Evolutionary conservation across 2,888 invertebrate genomes (phyloP).

Genomic region (Dyspetes luteomarginatus): DNA sequence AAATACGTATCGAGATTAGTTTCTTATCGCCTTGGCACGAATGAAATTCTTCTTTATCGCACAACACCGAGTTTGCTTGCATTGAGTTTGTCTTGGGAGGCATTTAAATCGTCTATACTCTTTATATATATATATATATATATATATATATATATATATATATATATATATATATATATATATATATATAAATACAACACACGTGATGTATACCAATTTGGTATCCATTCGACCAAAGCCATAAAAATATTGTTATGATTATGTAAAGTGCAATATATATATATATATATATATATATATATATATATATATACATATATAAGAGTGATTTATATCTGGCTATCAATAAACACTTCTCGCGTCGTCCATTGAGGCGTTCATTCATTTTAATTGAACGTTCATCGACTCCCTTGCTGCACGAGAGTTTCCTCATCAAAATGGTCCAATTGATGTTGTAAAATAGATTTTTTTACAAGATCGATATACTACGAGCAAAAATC

Average conservation of each 20-base stretch:
- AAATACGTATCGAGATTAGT: background rate
- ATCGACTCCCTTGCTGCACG: constrained; percentile 7
- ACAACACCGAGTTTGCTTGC: background rate
- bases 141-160: too few relatives aligned
- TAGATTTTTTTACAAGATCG: background rate
- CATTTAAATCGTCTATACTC: background rate
- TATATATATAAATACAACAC: background rate
- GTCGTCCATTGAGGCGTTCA: constrained; percentile 16
- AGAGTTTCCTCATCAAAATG: background rate
- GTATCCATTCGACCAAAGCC: background rate
- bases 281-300: too few relatives aligned
- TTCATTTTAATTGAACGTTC: constrained; percentile 41
- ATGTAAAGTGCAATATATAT: too few relatives aligned
- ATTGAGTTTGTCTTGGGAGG: background rate
- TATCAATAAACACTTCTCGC: constrained; percentile 30
- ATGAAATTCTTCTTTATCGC: background rate
- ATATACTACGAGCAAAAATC: background rate
- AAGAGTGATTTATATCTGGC: constrained; percentile 37
- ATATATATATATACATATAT: too few relatives aligned
- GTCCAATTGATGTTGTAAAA: background rate
- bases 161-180: too few relatives aligned
- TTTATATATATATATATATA: too few relatives aligned
- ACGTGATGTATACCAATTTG: background rate
- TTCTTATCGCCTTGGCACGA: background rate
- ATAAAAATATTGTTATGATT: too few relatives aligned